Evolutionary conservation across 2,797 vertebrate genomes (phyloP).

Genomic region (Chelonia mydas): DNA sequence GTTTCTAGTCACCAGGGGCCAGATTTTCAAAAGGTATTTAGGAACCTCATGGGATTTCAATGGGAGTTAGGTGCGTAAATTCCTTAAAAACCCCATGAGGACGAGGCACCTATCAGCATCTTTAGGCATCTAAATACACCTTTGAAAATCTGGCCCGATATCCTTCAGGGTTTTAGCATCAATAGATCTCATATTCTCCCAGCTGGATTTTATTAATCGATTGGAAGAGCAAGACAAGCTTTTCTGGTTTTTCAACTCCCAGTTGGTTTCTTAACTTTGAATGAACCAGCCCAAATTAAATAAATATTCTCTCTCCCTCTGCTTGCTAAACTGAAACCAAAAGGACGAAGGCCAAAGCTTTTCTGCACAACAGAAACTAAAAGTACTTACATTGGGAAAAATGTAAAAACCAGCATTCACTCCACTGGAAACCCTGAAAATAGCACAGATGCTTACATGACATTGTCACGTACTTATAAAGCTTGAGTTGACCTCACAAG

Average conservation of each 20-base stretch:
- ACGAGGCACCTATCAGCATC: neutral
- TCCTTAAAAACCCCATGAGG: neutral
- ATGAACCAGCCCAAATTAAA: neutral
- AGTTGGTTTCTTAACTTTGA: neutral
- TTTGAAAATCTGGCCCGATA: neutral
- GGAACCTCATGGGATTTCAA: neutral
- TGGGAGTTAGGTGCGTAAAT: neutral
- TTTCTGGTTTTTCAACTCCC: neutral
- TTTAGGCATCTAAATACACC: neutral
- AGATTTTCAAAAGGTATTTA: too few relatives aligned
- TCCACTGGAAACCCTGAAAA: neutral
- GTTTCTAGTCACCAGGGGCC: too few relatives aligned
- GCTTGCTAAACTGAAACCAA: neutral
- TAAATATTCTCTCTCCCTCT: neutral
- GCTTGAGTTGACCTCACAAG: neutral
- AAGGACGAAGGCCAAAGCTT: neutral
- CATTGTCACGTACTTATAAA: accelerated
- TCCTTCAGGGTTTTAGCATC: neutral
- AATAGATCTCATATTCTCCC: neutral
- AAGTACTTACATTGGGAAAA: neutral
- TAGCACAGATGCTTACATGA: neutral
- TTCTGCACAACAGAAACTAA: neutral
- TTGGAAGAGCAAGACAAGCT: neutral
- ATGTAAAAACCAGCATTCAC: neutral
- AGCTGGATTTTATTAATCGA: neutral